Evolutionary conservation across 2,113 vertebrate genomes (phyloP), one percentile per base, ranked within the genome.

Genomic region (Prietella phreatophila): DNA sequence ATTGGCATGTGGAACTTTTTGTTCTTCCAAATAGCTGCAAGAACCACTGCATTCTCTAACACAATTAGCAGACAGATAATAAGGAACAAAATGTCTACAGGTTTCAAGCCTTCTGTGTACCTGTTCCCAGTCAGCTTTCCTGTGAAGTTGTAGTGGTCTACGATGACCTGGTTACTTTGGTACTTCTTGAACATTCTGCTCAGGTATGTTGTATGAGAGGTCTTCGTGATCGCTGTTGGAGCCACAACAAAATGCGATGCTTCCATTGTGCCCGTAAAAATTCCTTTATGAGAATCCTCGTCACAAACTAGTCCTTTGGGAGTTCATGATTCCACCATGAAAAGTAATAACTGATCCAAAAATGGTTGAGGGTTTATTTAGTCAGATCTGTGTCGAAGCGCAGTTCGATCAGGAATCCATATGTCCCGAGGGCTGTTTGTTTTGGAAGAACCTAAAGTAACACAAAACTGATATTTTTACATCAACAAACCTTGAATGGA

Each of bases 1-100:
- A 97, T 97, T 89, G 97, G 97, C 60, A 96, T 84, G 3, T 97
- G 97, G 90, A 99, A 97, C 67, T 97, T 97, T 88, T 97, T 97
- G 92, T 97, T 97, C 90, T 95, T 96, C 94, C 96, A 96, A 61
- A 98, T 95, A 42, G 96, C 96, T 10, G 96, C 55, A 55, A 98
- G 94, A 85, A 98, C 97, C 13, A 97, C 91, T 1, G 96, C 89
- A 61, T 99, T 99, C 91, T 98, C 97, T 15, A 95, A 73, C 9
- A 97, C 94, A 11, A 98, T 97, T 33, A 97, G 88, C 36, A 96
- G 92, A 89, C 97, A 98, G 39, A 98, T 95, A 5, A 96, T 91
- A 90, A 98, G 94, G 91, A 97, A 97, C 0, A 91, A 91, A 0
- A 95, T 95, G 55, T 95, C 94, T 53, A 96, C 95, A 0, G 96